Conservation (phyloP, 2,113 vertebrate species). For the Danio rerio region GRCz12tu NC_133195.1:20240001-20240500, state of each 20-base stretch:
- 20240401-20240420: background rate
- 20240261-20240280: background rate
- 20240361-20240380: background rate
- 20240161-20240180: conserved; percentile 19
- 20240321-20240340: background rate
- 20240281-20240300: background rate
- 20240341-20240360: background rate
- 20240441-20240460: background rate
- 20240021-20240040: conserved; percentile 55
- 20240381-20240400: conserved; percentile 22
- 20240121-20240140: conserved; percentile 33
- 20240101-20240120: background rate
- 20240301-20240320: background rate
- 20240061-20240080: conserved; percentile 15
- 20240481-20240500: background rate
- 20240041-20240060: conserved; percentile 36
- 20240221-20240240: background rate
- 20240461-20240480: conserved; percentile 10
- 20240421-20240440: conserved; percentile 30
- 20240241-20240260: conserved; percentile 7
- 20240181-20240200: conserved; percentile 9
- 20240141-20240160: conserved; percentile 30
- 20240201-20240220: background rate
- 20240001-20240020: conserved; percentile 50
- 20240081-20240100: conserved; percentile 2